Base-by-base conservation (phyloP, 2,888 invertebrate species). In the Cataglyphis altisquamis region DNA sequence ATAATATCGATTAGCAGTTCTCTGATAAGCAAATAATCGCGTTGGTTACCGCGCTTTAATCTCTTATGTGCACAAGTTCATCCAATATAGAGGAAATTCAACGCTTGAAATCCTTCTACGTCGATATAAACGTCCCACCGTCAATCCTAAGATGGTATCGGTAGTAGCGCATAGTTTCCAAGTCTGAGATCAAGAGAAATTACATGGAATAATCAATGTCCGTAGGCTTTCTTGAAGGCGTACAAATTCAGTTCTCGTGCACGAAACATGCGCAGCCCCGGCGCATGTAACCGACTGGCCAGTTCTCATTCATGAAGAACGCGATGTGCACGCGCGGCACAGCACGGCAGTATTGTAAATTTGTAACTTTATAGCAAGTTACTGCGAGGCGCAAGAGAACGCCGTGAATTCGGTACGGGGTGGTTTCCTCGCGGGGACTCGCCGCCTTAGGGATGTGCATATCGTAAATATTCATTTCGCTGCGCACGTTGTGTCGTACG, bases 381-480 rank as follows among this genome's bases (percentile, higher is more conserved):
- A 75, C 70, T 67, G 86, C 41, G 68, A 36, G 32, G 57, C 48
- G 74, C 52, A 52, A n/a, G 52, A 82, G 60, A 84, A 72, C 48
- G 62, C 72, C 87, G 84, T 88, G 90, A 89, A 89, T 89, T 86
- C 57, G 66, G 82, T 66, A 64, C 62, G 57, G 66, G 84, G 74
- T 48, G 57, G 52, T 74, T 63, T 32, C 73, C 36, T 12, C 83
- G 73, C 67, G 55, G 81, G 83, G 60, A 67, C 73, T 32, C 39
- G 67, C 77, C 21, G 60, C 63, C 60, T 84, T 48, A 32, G 84
- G 80, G 68, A 83, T 67, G 77, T 67, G 32, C 66, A 55, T 68
- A 55, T 68, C 82, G 83, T 89, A 89, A 89, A 89, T 89, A 89
- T 85, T 86, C 86, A 86, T 89, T 85, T 85, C 63, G 45, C 36